A percentile compares a stretch with the other conserved stretches of the same genome.
Evolutionary conservation across 1,140 invertebrate species (phyloP).

Genomic region (Drosophila baimaii): DNA sequence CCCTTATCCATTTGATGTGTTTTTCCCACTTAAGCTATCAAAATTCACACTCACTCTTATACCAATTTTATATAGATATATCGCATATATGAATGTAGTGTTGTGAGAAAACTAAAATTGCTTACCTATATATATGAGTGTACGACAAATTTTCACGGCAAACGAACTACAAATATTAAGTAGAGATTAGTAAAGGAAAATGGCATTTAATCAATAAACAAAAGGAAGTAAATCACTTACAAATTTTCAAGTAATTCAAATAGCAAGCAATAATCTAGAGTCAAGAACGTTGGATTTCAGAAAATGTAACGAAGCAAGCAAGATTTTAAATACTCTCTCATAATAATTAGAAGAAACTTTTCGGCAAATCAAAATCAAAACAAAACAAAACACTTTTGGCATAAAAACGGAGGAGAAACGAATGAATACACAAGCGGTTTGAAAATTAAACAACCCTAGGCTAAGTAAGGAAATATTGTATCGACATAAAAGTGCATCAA

Average conservation of each 20-base stretch:
- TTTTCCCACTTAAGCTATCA: constrained; percentile 30
- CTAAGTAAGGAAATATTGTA: constrained; percentile 52
- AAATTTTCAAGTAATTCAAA: constrained; percentile 79
- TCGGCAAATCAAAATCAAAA: constrained; percentile 82
- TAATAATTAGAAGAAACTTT: constrained; percentile 52
- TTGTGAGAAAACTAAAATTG: constrained; percentile 60
- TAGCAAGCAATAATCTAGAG: constrained; percentile 59
- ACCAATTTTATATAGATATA: constrained; percentile 74
- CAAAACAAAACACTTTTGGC: constrained; percentile 47
- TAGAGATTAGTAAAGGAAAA: constrained; percentile 69
- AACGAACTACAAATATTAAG: constrained; percentile 81
- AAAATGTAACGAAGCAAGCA: constrained; percentile 39
- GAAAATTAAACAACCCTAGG: constrained; percentile 43
- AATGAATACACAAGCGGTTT: constrained; percentile 46
- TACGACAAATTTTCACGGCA: constrained; percentile 74
- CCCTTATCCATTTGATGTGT: constrained; percentile 2
- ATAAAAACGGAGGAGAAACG: constrained; percentile 40
- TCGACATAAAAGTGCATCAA: constrained; percentile 30
- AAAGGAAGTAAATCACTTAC: constrained; percentile 46
- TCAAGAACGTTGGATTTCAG: constrained; percentile 61
- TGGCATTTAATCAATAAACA: constrained; percentile 67
- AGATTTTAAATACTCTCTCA: constrained; percentile 51
- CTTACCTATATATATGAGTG: constrained; percentile 68
- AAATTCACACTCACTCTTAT: constrained; percentile 54
- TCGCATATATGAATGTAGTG: constrained; percentile 75